A percentile compares a stretch with the other conserved stretches of the same genome.
phyloP scores from a whole-genome alignment of 2,888 invertebrate species.

The Zeuzera pyrina region DNA sequence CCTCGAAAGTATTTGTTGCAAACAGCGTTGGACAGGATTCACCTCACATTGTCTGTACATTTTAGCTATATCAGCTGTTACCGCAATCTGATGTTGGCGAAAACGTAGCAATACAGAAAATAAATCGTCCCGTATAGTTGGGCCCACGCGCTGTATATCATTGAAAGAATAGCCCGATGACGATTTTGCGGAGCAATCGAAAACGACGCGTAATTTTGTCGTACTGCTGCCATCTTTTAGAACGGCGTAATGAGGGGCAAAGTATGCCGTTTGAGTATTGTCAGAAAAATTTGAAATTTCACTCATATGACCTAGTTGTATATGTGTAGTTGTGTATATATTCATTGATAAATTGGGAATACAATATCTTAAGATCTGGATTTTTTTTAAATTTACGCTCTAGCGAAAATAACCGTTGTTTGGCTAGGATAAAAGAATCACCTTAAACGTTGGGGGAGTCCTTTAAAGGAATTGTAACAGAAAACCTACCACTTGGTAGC shows the following conservation, averaged over 20 bases:
- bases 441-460: no score
- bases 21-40: slow-evolving; percentile 4
- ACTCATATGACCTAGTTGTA: no score
- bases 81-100: slow-evolving; percentile 20
- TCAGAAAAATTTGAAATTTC: no score
- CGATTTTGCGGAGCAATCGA: slow-evolving; percentile 20
- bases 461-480: no score
- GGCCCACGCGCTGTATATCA: slow-evolving; percentile 7
- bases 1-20: slow-evolving; percentile 16
- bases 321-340: no score
- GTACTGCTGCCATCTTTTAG: slow-evolving; percentile 18
- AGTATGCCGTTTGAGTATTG: slow-evolving; percentile 12
- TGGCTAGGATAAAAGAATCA: no score
- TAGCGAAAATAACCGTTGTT: no score
- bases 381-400: no score
- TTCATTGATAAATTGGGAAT: no score
- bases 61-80: slow-evolving; percentile 31
- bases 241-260: slow-evolving; percentile 24
- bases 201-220: slow-evolving; percentile 25
- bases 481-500: no score
- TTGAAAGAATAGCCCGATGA: slow-evolving; percentile 6
- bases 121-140: slow-evolving; percentile 21
- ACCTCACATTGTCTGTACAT: slow-evolving; percentile 22
- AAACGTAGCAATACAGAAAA: slow-evolving; percentile 24
- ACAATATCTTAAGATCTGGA: no score